Base-by-base conservation (phyloP, 23 tunicate species). In the Ascidia mentula region DNA sequence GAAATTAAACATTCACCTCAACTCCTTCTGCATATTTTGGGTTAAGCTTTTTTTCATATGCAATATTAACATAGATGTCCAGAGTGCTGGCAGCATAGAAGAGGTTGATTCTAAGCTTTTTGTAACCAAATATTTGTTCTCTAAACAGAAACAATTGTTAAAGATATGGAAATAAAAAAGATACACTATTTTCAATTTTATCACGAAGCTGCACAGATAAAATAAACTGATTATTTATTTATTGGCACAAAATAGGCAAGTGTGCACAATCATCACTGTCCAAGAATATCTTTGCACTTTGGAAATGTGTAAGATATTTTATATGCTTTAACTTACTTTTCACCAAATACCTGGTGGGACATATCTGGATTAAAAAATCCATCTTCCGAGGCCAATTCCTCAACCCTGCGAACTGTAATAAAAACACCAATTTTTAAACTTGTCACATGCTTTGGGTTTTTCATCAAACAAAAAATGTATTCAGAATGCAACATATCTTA, bases 331-430 rank as follows among this genome's bases (percentile, higher is more conserved):
- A 28, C 83, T 59, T 80, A 87, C 91, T 93, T 93, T 77, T 93
- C 93, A 6, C 99, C 99, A 83, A 96, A 96, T 32, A 96, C 86
- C 69, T 96, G 99, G 79, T 96, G 99, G 18, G 92, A 90, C 98
- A 94, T 94, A 75, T 89, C 98, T 0, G 98, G 98, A 36, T 84
- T 71, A 69, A 94, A 94, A 72, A 46, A 80, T 7, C 38, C 77
- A 60, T 81, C 82, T 40, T 88, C 86, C 20, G 34, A 59, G 82
- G 77, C 90, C 26, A 91, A 18, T 4, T 91, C 97, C 7, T 74
- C 32, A 12, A 17, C 45, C 31, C 72, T 42, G 37, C 72, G 77
- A 46, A 91, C 87, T 86, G 75, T 36, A 83, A 53, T 9, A 3
- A 5, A 53, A 6, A 53, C 2, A 9, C 24, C 1, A 53, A 53